phyloP scores from a whole-genome alignment of 1,140 invertebrate genomes.

The Diprion similis region DNA sequence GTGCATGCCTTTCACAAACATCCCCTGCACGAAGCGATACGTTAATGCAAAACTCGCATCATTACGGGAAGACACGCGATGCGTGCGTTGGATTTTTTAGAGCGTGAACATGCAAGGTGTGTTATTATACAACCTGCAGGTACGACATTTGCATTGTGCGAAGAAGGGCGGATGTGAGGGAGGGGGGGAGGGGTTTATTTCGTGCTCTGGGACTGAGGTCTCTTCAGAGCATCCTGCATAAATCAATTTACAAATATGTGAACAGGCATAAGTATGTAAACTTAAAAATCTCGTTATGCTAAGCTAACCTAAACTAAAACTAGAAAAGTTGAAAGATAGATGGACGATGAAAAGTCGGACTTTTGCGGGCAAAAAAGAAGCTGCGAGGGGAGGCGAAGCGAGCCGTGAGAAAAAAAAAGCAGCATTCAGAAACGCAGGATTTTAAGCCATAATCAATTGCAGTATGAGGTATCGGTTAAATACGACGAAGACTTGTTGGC shows the following conservation, averaged over 20 bases:
- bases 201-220: no score
- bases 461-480: no score
- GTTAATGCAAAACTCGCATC: background rate
- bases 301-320: no score
- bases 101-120: no score
- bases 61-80: background rate
- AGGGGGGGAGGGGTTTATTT: background rate
- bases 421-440: background rate
- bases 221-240: no score
- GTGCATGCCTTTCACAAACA: background rate
- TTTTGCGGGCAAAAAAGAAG: constrained; percentile 1
- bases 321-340: no score
- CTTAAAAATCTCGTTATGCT: no score
- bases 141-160: background rate
- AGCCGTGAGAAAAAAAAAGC: background rate
- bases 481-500: background rate
- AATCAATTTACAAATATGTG: no score
- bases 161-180: constrained; percentile 1
- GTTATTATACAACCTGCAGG: no score
- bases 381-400: background rate
- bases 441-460: no score
- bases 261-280: no score
- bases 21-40: background rate
- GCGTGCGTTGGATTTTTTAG: no score
- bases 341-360: background rate